Evolutionary conservation across 2,888 invertebrate genomes (phyloP).

Genomic region (Cheilosia impressa): DNA sequence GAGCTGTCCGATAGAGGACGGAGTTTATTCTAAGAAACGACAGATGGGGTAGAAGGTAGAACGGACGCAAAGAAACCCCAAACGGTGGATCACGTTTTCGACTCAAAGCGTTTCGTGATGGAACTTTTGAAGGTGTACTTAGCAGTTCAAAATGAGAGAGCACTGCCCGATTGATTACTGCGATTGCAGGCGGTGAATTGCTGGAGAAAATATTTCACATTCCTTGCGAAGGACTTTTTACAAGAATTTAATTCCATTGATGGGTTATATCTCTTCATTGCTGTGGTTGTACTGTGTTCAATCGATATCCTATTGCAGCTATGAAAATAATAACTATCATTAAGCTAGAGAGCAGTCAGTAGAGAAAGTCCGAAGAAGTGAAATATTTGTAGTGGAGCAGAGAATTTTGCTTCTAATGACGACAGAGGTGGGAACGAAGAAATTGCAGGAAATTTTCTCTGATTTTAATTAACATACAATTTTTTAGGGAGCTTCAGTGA

Average conservation of each 20-base stretch:
- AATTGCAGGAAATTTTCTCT: no score
- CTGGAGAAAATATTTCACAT: slow-evolving; percentile 5
- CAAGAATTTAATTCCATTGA: slow-evolving; percentile 15
- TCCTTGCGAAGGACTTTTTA: neutral
- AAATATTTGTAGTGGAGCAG: neutral
- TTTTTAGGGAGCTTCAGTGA: no score
- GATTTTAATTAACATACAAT: no score
- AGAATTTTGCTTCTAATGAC: no score
- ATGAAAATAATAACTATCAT: neutral
- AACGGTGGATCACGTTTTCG: slow-evolving; percentile 37
- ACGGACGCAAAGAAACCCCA: slow-evolving; percentile 7
- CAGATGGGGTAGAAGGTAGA: neutral
- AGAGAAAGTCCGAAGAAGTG: neutral
- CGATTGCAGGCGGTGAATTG: slow-evolving; percentile 34
- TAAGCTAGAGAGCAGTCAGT: neutral
- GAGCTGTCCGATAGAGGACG: slow-evolving; percentile 14
- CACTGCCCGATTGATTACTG: slow-evolving; percentile 27
- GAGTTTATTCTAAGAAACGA: neutral
- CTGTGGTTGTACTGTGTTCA: neutral
- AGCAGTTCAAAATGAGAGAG: slow-evolving; percentile 11
- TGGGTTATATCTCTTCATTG: neutral
- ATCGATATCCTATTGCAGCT: neutral
- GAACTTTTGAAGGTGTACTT: slow-evolving; percentile 30
- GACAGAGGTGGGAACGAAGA: no score
- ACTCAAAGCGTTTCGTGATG: slow-evolving; percentile 41